Base-by-base conservation (phyloP, 2,113 vertebrate species). In the Ranitomeya variabilis region DNA sequence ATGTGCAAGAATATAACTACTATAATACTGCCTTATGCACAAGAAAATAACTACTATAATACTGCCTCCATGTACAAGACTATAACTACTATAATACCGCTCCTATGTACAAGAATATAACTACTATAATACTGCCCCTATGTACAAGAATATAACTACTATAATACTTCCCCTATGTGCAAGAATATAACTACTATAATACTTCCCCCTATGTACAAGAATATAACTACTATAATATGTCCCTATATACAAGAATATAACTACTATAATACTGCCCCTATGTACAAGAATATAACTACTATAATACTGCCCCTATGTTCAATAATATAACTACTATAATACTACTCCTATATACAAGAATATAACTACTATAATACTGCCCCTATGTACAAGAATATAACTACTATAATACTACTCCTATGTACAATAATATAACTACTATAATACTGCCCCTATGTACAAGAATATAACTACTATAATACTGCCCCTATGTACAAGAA, bases 401-500 rank as follows among this genome's bases (percentile, higher is more conserved):
- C 26, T 73, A 73, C 64, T 66, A 62, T 62, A 62, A 62, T 62
- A 62, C 60, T 62, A 15, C 60, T 7, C 60, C n/a, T 69, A 69
- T 69, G 23, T 69, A 69, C 67, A 69, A 67, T n/a, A 26, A 69
- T 69, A 69, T 73, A 73, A 73, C 69, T 73, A 73, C 69, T 73
- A 73, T 31, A 73, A 73, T 73, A 73, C 69, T 73, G 26, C 26
- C 7, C 69, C 26, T 31, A 31, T 73, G 8, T 73, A 73, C 69
- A 67, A 37, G 69, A 73, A 73, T 73, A 73, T 73, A 73, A 73
- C 69, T 73, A 73, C 69, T 73, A 73, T 73, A 73, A 73, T 73
- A 73, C 69, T 73, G 69, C n/a, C 69, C 69, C 69, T 37, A 73
- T 37, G 26, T 73, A 73, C 26, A 73, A 73, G 69, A 73, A 31